These are phyloP conservation scores for Aviceda subcristata DNA, from an alignment of 2,113 vertebrate genomes.

Conservation along the genomic window DNA sequence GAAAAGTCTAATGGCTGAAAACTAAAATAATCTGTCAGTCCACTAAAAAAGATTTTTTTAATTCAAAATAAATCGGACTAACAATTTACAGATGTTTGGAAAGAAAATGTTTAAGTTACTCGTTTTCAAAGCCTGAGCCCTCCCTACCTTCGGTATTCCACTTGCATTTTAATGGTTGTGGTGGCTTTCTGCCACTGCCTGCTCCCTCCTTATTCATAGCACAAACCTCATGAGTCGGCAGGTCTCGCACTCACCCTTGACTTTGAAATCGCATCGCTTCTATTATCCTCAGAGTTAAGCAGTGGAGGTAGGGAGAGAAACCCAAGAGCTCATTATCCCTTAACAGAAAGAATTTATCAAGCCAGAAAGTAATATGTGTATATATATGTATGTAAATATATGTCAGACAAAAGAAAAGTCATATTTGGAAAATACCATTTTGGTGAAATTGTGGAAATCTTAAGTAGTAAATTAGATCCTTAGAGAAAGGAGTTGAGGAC, in stretches of 20 bases:
- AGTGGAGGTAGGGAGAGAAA: background rate
- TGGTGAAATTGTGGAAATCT: background rate
- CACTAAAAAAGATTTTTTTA: conserved; percentile 62
- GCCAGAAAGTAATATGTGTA: background rate
- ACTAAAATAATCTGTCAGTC: conserved; percentile 73
- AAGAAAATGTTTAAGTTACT: conserved; percentile 68
- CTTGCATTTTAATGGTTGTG: conserved; percentile 29
- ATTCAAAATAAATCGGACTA: conserved; percentile 78
- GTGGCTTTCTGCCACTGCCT: conserved; percentile 14
- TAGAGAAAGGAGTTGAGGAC: background rate
- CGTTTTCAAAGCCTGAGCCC: conserved; percentile 47
- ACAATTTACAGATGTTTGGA: conserved; percentile 80
- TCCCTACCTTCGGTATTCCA: conserved; percentile 41
- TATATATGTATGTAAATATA: background rate
- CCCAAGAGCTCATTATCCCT: background rate
- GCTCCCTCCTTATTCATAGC: background rate
- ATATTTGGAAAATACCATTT: background rate
- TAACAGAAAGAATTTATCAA: background rate
- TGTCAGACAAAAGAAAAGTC: background rate
- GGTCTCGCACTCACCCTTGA: background rate
- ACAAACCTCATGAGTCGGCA: background rate
- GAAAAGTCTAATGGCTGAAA: conserved; percentile 69
- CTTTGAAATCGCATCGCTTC: background rate
- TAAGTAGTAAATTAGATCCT: background rate
- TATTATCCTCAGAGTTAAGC: background rate